Percentiles rank a stretch among this genome's conserved stretches.
These are phyloP conservation scores for Maniola hyperantus DNA, from an alignment of 2,888 invertebrate species.

Conservation along the genomic window DNA sequence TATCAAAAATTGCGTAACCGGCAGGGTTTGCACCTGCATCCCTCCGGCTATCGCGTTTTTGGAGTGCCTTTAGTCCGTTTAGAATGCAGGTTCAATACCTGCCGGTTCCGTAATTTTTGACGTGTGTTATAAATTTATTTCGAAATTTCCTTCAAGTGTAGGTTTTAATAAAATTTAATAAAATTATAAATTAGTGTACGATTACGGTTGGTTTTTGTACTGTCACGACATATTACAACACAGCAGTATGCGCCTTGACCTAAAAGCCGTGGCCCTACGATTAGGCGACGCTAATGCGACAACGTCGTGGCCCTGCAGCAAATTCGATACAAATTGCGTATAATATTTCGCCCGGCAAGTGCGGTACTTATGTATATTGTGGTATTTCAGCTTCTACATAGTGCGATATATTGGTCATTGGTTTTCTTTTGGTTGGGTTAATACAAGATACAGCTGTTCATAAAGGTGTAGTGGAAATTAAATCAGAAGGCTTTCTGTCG, in stretches of 20 bases:
- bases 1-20: too few relatives aligned
- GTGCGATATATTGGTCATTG: slow-evolving; percentile 80
- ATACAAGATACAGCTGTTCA: slow-evolving; percentile 82
- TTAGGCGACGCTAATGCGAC: slow-evolving; percentile 25
- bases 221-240: too few relatives aligned
- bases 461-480: slow-evolving; percentile 81
- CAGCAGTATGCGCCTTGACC: not conserved
- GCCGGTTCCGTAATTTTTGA: too few relatives aligned
- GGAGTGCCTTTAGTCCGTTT: too few relatives aligned
- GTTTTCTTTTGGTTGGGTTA: slow-evolving; percentile 83
- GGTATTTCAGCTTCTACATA: slow-evolving; percentile 82
- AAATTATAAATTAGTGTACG: too few relatives aligned
- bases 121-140: too few relatives aligned
- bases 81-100: too few relatives aligned
- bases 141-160: too few relatives aligned
- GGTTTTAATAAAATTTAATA: too few relatives aligned
- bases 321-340: slow-evolving; percentile 30
- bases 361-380: slow-evolving; percentile 70
- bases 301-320: slow-evolving; percentile 46
- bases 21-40: too few relatives aligned
- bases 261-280: not conserved
- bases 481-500: slow-evolving; percentile 78
- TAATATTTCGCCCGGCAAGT: slow-evolving; percentile 15
- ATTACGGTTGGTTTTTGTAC: too few relatives aligned
- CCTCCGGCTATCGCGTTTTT: too few relatives aligned